Evolutionary conservation across 2,888 invertebrate genomes (phyloP).

Genomic region (Hydroisotoma schaefferi): DNA sequence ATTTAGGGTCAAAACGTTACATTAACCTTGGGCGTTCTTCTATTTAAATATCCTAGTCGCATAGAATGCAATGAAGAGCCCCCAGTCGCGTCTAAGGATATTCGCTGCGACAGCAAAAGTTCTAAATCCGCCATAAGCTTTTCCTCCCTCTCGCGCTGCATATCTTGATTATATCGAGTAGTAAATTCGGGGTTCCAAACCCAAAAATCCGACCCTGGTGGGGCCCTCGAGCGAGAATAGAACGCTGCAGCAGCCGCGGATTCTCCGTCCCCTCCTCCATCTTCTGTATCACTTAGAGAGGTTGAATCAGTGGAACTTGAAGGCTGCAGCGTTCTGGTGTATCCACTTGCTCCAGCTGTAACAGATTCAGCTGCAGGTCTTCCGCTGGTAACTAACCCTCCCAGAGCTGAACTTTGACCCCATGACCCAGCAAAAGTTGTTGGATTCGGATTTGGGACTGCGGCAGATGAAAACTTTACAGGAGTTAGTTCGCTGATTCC

Average conservation of each 20-base stretch:
- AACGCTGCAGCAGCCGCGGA: conserved; percentile 16
- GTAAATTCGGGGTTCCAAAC: conserved; percentile 72
- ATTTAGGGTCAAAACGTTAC: background rate
- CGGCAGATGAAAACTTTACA: conserved; percentile 20
- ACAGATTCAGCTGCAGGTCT: background rate
- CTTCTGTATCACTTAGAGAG: conserved; percentile 36
- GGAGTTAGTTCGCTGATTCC: conserved; percentile 36
- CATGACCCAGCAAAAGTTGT: conserved; percentile 1
- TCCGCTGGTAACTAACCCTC: conserved; percentile 6
- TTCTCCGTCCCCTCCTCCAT: background rate
- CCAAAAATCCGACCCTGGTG: conserved; percentile 34
- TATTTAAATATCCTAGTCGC: conserved; percentile 33
- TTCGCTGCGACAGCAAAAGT: conserved; percentile 58
- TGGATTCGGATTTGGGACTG: conserved; percentile 8
- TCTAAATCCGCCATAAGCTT: conserved; percentile 67
- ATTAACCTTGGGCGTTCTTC: conserved; percentile 32
- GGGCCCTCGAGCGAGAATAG: conserved; percentile 5
- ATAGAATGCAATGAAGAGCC: conserved; percentile 29
- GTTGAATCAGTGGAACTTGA: conserved; percentile 34
- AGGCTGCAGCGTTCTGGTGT: conserved; percentile 16
- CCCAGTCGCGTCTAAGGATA: conserved; percentile 43
- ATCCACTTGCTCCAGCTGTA: background rate
- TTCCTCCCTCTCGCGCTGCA: conserved; percentile 80
- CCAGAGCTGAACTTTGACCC: conserved; percentile 4
- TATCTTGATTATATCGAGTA: conserved; percentile 81